Percentiles rank a stretch among this genome's conserved stretches.
Evolutionary conservation across 2,797 vertebrate genomes (phyloP).

Genomic region (Pempheris klunzingeri): DNA sequence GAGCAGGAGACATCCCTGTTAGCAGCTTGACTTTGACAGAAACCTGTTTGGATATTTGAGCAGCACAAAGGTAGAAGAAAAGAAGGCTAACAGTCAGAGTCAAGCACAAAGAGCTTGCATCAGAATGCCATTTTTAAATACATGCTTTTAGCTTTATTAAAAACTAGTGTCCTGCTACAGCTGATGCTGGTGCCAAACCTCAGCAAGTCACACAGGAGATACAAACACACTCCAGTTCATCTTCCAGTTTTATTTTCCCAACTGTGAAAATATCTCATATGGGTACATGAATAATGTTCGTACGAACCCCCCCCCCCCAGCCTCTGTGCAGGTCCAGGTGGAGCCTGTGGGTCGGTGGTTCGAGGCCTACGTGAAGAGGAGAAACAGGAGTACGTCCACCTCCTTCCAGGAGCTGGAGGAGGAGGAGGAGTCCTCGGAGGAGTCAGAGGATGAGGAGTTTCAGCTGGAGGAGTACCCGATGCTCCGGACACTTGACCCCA

Average conservation of each 20-base stretch:
- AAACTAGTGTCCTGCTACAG: neutral
- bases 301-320: conserved; percentile 68
- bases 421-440: conserved; percentile 94
- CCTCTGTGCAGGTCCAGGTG: conserved; percentile 92
- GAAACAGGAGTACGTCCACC: conserved; percentile 92
- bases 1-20: neutral
- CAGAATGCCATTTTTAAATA: no score
- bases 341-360: conserved; percentile 99
- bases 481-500: conserved; percentile 97
- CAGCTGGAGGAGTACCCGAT: conserved; percentile 95
- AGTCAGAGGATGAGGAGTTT: conserved; percentile 95
- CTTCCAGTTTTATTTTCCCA: neutral
- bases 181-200: neutral
- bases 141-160: neutral
- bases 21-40: neutral
- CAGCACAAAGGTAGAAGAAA: neutral
- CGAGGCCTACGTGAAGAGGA: conserved; percentile 95
- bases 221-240: no score
- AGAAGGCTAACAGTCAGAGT: no score
- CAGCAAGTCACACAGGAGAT: no score
- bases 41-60: neutral
- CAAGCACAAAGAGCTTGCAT: no score
- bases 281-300: no score
- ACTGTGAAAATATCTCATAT: neutral
- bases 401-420: conserved; percentile 99